phyloP scores from a whole-genome alignment of 2,888 invertebrate genomes.

The Danaus chrysippus region DNA sequence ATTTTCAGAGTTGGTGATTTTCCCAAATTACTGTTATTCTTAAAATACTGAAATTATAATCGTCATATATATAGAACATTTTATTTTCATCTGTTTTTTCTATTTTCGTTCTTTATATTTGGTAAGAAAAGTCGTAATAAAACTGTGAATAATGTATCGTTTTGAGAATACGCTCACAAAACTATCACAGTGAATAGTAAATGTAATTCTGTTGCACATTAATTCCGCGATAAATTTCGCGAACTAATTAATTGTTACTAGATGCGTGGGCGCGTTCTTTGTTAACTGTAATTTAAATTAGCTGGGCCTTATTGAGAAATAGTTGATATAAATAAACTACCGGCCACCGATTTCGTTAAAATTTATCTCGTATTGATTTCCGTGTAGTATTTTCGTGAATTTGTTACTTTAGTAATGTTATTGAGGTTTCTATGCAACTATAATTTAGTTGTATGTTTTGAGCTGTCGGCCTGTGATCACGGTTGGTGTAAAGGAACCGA shows the following conservation, averaged over 20 bases:
- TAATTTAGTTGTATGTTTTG: no score
- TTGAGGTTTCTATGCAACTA: not conserved
- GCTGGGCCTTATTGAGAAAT: constrained; percentile 4
- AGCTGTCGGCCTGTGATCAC: no score
- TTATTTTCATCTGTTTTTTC: no score
- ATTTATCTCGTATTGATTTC: constrained; percentile 1
- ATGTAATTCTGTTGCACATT: not conserved
- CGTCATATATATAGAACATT: no score
- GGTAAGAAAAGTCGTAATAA: not conserved
- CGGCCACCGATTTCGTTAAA: not conserved
- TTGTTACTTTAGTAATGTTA: not conserved
- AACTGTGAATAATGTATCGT: not conserved
- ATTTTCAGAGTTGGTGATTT: no score
- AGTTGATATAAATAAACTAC: constrained; percentile 7
- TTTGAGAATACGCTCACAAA: not conserved
- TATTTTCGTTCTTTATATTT: no score
- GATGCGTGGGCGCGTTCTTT: constrained; percentile 4
- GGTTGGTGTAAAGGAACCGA: no score
- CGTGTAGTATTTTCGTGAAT: not conserved
- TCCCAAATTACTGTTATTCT: no score
- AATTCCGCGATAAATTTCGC: not conserved
- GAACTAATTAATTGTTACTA: not conserved
- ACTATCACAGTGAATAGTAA: no score
- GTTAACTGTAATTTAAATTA: constrained; percentile 6
- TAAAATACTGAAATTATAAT: no score